phyloP scores from a whole-genome alignment of 2,888 invertebrate genomes.

The Caenorhabditis sp. region DNA sequence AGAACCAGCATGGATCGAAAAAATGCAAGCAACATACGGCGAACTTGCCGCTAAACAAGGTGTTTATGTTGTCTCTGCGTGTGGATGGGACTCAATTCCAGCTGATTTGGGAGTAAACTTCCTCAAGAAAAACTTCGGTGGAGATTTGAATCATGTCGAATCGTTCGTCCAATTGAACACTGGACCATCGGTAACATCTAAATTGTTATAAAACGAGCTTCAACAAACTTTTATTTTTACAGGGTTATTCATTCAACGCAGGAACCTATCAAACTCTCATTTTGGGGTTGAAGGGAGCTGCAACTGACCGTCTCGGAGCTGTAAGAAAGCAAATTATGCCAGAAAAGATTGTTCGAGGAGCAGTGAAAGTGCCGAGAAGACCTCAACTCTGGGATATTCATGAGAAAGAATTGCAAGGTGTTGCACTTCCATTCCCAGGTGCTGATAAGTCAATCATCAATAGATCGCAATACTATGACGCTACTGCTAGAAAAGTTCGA shows the following conservation, averaged over 20 bases:
- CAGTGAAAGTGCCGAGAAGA: constrained; percentile 52
- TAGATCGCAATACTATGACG: constrained; percentile 82
- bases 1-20: constrained; percentile 87
- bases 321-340: constrained; percentile 65
- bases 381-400: constrained; percentile 62
- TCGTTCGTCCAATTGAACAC: constrained; percentile 65
- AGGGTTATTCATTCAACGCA: constrained; percentile 79
- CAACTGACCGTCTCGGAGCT: constrained; percentile 62
- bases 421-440: constrained; percentile 80
- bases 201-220: too few relatives aligned
- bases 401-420: constrained; percentile 72
- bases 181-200: constrained; percentile 59
- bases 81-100: constrained; percentile 83
- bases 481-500: constrained; percentile 78
- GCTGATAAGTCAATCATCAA: constrained; percentile 74
- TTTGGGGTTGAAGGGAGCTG: constrained; percentile 76
- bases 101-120: constrained; percentile 86
- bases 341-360: constrained; percentile 44
- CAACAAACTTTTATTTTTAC: constrained; percentile 13
- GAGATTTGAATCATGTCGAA: constrained; percentile 73
- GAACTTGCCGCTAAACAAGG: constrained; percentile 73
- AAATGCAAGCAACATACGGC: constrained; percentile 84
- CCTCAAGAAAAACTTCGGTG: constrained; percentile 81
- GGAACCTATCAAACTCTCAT: constrained; percentile 91
- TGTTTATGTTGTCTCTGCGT: constrained; percentile 81